Evolutionary conservation across 2,888 invertebrate genomes (phyloP).

Genomic region (Chrysolina oricalcia): DNA sequence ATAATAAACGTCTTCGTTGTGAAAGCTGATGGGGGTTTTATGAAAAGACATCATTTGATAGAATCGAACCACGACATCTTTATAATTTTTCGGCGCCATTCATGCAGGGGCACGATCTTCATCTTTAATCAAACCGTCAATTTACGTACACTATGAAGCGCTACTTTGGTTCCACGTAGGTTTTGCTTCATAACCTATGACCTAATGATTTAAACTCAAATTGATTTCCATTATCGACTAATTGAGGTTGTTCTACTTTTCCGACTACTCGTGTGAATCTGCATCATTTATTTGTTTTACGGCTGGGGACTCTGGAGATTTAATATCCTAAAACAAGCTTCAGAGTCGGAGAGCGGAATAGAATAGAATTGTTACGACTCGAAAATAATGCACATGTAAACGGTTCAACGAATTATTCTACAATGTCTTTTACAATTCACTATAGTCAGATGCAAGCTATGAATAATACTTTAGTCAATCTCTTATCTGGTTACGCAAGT

Average conservation of each 20-base stretch:
- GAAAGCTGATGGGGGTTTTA: conserved; percentile 9
- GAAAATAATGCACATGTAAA: too few relatives aligned
- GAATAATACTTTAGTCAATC: too few relatives aligned
- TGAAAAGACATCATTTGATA: conserved; percentile 12
- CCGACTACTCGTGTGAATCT: conserved; percentile 13
- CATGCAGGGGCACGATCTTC: conserved; percentile 22
- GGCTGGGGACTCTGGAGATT: neutral
- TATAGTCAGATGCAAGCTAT: too few relatives aligned
- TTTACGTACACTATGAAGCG: conserved; percentile 26
- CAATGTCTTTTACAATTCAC: too few relatives aligned
- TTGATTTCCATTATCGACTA: conserved; percentile 53
- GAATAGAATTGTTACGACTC: too few relatives aligned
- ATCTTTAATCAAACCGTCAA: conserved; percentile 20
- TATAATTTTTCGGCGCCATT: conserved; percentile 36
- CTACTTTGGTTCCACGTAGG: conserved; percentile 44
- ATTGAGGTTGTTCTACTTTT: conserved; percentile 43
- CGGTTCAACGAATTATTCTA: too few relatives aligned
- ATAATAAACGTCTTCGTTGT: conserved; percentile 11
- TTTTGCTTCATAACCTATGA: conserved; percentile 51
- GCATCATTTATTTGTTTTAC: neutral
- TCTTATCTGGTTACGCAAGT: too few relatives aligned
- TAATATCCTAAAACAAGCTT: too few relatives aligned
- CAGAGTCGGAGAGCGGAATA: too few relatives aligned
- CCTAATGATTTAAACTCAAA: conserved; percentile 54
- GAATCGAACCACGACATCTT: conserved; percentile 12